Evolutionary conservation across 2,888 invertebrate genomes (phyloP).

Genomic region (Prosapia bicincta): DNA sequence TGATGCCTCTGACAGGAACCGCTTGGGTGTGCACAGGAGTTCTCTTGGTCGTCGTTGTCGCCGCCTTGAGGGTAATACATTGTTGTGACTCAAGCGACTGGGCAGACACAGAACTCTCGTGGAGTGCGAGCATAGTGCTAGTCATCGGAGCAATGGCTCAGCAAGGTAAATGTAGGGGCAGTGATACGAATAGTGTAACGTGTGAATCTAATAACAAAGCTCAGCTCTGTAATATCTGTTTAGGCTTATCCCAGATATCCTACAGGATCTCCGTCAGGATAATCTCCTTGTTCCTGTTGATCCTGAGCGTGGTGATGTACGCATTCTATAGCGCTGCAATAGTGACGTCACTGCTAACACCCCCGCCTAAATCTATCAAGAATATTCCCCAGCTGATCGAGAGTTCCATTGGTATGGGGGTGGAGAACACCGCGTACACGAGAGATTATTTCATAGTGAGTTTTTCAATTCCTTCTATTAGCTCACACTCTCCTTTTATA

Average conservation of each 20-base stretch:
- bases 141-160: background rate
- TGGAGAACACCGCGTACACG: constrained; percentile 33
- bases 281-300: constrained; percentile 25
- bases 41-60: constrained; percentile 20
- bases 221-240: too few species aligned
- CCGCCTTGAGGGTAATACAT: constrained; percentile 28
- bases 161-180: constrained; percentile 17
- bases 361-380: constrained; percentile 33
- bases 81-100: constrained; percentile 1
- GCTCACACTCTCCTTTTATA: too few species aligned
- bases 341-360: constrained; percentile 33
- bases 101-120: background rate
- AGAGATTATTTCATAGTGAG: constrained; percentile 31
- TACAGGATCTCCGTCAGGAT: constrained; percentile 30
- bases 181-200: too few species aligned
- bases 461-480: too few species aligned
- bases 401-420: constrained; percentile 31
- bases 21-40: constrained; percentile 30
- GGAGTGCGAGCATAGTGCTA: background rate
- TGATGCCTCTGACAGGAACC: constrained; percentile 29
- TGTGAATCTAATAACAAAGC: too few species aligned
- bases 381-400: constrained; percentile 32
- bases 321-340: constrained; percentile 35
- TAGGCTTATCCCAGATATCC: constrained; percentile 30
- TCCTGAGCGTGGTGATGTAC: constrained; percentile 33